Evolutionary conservation across 2,797 vertebrate genomes (phyloP), one percentile per base, ranked within the genome.

Genomic region (Clamator glandarius): DNA sequence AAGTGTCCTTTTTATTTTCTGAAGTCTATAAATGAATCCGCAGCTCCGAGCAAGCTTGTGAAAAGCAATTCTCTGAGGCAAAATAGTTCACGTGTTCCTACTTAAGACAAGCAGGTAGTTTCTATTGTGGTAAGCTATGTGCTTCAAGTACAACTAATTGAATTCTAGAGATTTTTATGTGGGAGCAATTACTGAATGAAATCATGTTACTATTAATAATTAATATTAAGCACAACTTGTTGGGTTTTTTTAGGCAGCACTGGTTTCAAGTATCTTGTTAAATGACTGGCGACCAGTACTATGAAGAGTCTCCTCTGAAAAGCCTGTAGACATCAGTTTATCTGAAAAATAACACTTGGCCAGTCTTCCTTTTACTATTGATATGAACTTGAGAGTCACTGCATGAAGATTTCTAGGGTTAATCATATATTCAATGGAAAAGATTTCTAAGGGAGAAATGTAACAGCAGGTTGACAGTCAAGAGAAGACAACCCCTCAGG

Each of bases 11-110:
- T 50, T 25, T 69, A 41, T 85, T 84, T 90, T 77, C 74, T 55
- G 24, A 70, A 70, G 24, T n/a, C 57, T 77, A 5, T 55, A 90
- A 87, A 79, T 33, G 25, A 89, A 76, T 66, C 58, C 82, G 39
- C 42, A 73, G 4, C 67, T 79, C 66, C 81, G 42, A 93, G 5
- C 2, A 89, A 66, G 21, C 12, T 74, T 51, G 46, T 63, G 72
- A 74, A 95, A 89, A 87, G 21, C 15, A 90, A 20, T 72, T 93
- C 50, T 76, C 83, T 62, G n/a, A 67, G 25, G 29, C 50, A 91
- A 90, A 89, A 64, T 54, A 24, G 11, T 77, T 87, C n/a, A 77
- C 11, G 10, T 33, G 2, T 4, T 42, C 24, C 41, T 79, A 21
- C 7, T 44, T 42, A 57, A 76, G 46, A 67, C 14, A 88, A 83